These are phyloP conservation scores for Danaus plexippus DNA, from an alignment of 1,140 invertebrate genomes.

Conservation along the genomic window DNA sequence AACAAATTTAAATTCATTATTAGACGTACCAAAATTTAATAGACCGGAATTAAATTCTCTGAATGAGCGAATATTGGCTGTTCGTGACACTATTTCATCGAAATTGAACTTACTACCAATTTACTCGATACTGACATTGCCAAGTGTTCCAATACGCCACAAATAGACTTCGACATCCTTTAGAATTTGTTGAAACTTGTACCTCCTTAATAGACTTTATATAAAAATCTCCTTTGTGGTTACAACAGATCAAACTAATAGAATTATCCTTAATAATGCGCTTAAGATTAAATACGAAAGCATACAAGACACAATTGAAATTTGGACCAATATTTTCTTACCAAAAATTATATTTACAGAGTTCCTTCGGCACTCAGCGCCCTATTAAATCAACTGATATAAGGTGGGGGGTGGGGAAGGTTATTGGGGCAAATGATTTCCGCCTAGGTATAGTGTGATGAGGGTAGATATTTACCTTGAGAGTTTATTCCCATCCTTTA, in stretches of 20 bases:
- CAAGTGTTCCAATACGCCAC: constrained; percentile 25
- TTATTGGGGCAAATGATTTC: constrained; percentile 43
- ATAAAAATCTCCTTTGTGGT: too few species aligned
- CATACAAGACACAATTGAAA: constrained; percentile 3
- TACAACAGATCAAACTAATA: too few species aligned
- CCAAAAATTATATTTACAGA: constrained; percentile 45
- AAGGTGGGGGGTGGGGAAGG: constrained; percentile 13
- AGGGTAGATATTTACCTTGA: constrained; percentile 18
- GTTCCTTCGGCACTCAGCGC: constrained; percentile 16
- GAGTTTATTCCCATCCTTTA: constrained; percentile 10
- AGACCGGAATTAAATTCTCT: constrained; percentile 8
- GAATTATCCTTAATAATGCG: too few species aligned
- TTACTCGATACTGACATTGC: constrained; percentile 13
- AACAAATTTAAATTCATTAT: too few species aligned
- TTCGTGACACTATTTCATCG: constrained; percentile 14
- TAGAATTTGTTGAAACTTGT: too few species aligned
- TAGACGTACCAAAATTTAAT: too few species aligned
- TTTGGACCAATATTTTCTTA: constrained; percentile 38
- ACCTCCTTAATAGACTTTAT: too few species aligned
- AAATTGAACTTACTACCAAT: constrained; percentile 20
- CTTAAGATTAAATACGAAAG: too few species aligned
- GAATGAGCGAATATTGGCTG: constrained; percentile 9
- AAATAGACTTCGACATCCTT: constrained; percentile 8
- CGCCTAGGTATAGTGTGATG: constrained; percentile 25
- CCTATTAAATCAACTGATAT: constrained; percentile 32